These are phyloP conservation scores for Hystrix cristata DNA, from an alignment of 2,113 vertebrate species.

Conservation along the genomic window DNA sequence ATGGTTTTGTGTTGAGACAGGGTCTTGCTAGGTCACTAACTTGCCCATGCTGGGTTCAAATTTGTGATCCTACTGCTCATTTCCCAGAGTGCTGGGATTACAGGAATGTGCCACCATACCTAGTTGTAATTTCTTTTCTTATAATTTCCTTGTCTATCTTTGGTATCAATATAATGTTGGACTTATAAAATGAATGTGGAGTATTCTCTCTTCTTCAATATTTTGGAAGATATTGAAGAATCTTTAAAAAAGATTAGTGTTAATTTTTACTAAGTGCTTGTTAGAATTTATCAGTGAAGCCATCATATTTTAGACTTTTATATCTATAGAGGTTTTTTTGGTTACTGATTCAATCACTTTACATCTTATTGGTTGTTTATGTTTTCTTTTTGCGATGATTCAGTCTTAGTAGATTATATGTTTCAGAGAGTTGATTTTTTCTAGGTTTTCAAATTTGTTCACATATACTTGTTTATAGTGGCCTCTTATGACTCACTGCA, in stretches of 20 bases:
- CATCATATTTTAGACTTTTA: background rate
- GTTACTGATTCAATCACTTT: background rate
- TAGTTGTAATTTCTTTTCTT: background rate
- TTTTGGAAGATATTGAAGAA: background rate
- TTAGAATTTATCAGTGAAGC: background rate
- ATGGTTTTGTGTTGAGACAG: background rate
- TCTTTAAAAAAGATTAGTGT: background rate
- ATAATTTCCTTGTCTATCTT: background rate
- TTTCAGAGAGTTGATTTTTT: background rate
- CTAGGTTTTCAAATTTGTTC: background rate
- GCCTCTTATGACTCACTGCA: background rate
- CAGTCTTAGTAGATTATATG: background rate
- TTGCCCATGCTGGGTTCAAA: background rate
- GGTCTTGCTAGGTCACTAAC: background rate
- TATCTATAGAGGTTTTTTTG: background rate
- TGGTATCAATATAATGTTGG: background rate
- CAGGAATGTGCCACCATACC: background rate
- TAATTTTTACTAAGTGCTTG: background rate
- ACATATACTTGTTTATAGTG: background rate
- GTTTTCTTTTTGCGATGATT: background rate
- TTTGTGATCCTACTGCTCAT: background rate
- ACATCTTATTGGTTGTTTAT: too few relatives aligned
- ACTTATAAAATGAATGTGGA: background rate
- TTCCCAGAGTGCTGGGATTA: background rate
- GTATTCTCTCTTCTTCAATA: background rate